Evolutionary conservation across 1,140 invertebrate species (phyloP).

Genomic region (Heliconius melpomene): DNA sequence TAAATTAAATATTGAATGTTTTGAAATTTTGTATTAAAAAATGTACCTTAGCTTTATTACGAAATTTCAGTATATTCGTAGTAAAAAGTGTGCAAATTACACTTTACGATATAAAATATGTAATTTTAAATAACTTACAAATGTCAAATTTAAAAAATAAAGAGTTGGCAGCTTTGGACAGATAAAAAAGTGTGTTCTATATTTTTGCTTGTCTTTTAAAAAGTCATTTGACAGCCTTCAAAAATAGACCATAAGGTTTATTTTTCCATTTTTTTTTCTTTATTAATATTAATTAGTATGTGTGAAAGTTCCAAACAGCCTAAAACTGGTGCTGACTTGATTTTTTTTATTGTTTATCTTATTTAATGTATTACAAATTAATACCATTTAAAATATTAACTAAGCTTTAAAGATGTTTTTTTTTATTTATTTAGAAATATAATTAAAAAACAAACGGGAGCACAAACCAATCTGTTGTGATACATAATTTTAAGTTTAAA

Average conservation of each 20-base stretch:
- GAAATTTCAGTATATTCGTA: neutral
- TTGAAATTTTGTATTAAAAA: neutral
- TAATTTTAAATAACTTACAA: neutral
- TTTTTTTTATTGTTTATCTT: neutral
- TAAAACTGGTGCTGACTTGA: slow-evolving; percentile 15
- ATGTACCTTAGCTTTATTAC: neutral
- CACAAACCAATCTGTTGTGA: slow-evolving; percentile 77
- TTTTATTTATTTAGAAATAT: slow-evolving; percentile 49
- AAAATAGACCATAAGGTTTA: neutral
- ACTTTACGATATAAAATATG: neutral
- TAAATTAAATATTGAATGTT: neutral
- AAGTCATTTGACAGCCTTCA: neutral
- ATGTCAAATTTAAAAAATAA: neutral
- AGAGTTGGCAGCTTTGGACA: neutral
- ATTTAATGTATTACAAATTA: slow-evolving; percentile 20
- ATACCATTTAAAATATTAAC: slow-evolving; percentile 39
- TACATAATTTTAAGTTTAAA: slow-evolving; percentile 75
- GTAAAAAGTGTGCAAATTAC: neutral
- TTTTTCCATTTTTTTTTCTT: slow-evolving; percentile 13
- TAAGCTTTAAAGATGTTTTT: slow-evolving; percentile 58
- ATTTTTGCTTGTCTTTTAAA: neutral
- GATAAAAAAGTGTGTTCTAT: neutral
- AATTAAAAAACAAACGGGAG: slow-evolving; percentile 52
- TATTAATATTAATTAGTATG: slow-evolving; percentile 14
- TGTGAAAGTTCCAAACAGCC: slow-evolving; percentile 27